A percentile compares a stretch with the other conserved stretches of the same genome.
These are phyloP conservation scores for Siphonodentalium dalli DNA, from an alignment of 2,888 invertebrate genomes.

Conservation along the genomic window DNA sequence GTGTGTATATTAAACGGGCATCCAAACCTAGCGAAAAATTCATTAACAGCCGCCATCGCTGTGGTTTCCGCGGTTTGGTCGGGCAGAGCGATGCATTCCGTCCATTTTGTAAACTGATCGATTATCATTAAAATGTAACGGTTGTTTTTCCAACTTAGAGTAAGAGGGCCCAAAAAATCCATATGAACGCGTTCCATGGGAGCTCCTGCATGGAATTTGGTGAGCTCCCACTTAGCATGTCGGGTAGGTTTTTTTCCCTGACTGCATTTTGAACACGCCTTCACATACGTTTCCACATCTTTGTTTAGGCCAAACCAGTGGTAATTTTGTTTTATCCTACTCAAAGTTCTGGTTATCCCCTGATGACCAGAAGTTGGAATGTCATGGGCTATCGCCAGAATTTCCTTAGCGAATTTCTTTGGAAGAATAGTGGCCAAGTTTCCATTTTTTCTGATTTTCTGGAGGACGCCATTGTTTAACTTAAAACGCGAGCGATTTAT, in stretches of 20 bases:
- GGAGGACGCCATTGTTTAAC: no score
- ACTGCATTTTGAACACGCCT: background rate
- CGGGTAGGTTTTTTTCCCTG: background rate
- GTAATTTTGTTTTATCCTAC: slow-evolving; percentile 2
- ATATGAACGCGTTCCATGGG: slow-evolving; percentile 21
- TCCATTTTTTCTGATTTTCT: background rate
- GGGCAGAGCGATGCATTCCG: background rate
- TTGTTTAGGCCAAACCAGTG: background rate
- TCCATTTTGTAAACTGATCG: slow-evolving; percentile 11
- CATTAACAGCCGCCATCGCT: slow-evolving; percentile 4
- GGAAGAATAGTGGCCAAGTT: background rate
- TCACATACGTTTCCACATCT: no score
- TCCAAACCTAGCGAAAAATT: slow-evolving; percentile 13
- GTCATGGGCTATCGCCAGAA: background rate
- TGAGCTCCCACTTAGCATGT: background rate
- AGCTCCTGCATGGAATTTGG: slow-evolving; percentile 81
- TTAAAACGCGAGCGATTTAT: background rate
- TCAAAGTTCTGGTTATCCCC: slow-evolving; percentile 4
- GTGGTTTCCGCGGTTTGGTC: no score
- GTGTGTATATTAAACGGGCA: slow-evolving; percentile 5
- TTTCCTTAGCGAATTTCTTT: background rate
- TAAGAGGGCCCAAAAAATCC: slow-evolving; percentile 17
- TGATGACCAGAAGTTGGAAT: slow-evolving; percentile 9
- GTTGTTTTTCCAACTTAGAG: slow-evolving; percentile 5
- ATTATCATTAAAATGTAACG: slow-evolving; percentile 16